Evolutionary conservation across 2,113 vertebrate genomes (phyloP).

Genomic region (Scophthalmus maximus): DNA sequence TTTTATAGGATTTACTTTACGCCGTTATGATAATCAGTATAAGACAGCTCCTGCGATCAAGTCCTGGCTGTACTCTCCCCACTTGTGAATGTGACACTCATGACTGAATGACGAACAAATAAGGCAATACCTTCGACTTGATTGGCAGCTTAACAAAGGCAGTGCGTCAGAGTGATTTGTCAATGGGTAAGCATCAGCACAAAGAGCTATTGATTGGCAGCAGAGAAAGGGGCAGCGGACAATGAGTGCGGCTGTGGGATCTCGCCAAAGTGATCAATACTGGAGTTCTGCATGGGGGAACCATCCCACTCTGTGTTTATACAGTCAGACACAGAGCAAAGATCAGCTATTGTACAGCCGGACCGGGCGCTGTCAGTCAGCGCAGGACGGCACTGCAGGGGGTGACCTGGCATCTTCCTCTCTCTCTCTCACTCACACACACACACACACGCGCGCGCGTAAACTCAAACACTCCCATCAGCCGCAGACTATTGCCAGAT

Average conservation of each 20-base stretch:
- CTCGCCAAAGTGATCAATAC: constrained; percentile 80
- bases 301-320: constrained; percentile 77
- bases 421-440: constrained; percentile 27
- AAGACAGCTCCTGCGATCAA: constrained; percentile 2
- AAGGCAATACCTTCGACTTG: constrained; percentile 67
- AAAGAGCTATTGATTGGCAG: constrained; percentile 85
- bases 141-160: constrained; percentile 82
- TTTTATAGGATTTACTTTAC: neutral
- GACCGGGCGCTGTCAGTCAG: constrained; percentile 77
- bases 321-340: constrained; percentile 80
- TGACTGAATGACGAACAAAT: constrained; percentile 57
- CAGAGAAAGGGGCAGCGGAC: constrained; percentile 73
- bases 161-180: constrained; percentile 81
- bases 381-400: constrained; percentile 58
- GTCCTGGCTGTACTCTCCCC: constrained; percentile 19
- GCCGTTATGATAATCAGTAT: neutral
- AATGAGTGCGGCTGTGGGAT: constrained; percentile 80
- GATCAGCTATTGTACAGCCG: constrained; percentile 75
- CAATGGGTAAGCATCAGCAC: constrained; percentile 81
- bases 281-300: constrained; percentile 80
- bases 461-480: constrained; percentile 18
- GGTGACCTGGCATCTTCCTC: constrained; percentile 45
- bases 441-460: constrained; percentile 30
- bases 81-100: constrained; percentile 39
- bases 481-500: constrained; percentile 21